These are phyloP conservation scores for Aegotheles bennettii DNA, from an alignment of 2,113 vertebrate species.

Conservation along the genomic window DNA sequence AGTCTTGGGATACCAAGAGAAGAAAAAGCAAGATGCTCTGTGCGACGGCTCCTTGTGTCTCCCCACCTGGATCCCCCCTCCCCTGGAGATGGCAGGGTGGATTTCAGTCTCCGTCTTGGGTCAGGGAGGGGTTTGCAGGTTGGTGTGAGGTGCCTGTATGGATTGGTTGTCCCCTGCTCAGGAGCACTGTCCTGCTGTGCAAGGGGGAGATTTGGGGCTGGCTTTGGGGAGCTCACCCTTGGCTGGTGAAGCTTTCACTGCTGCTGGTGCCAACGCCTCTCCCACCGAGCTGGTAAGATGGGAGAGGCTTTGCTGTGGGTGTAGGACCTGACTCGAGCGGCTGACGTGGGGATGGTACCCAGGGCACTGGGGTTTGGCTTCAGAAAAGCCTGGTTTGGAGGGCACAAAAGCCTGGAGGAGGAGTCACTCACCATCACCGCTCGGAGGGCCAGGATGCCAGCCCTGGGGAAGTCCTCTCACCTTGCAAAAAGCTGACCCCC, in stretches of 20 bases:
- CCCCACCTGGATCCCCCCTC: too few relatives aligned
- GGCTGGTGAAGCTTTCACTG: not conserved
- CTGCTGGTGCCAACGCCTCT: not conserved
- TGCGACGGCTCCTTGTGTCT: too few relatives aligned
- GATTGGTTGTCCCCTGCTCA: not conserved
- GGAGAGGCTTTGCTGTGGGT: not conserved
- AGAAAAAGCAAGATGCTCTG: too few relatives aligned
- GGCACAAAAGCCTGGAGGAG: not conserved
- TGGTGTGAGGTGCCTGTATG: not conserved
- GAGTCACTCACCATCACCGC: not conserved
- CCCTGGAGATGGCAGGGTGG: too few relatives aligned
- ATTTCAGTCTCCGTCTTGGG: fast-evolving
- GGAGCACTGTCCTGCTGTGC: not conserved
- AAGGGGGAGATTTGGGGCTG: fast-evolving
- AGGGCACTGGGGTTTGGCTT: not conserved
- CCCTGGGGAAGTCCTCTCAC: not conserved
- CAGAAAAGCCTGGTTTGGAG: not conserved
- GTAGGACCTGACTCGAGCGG: fast-evolving
- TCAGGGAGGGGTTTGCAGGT: not conserved
- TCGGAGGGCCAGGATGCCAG: not conserved
- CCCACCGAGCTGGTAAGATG: too few relatives aligned
- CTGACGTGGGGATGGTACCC: not conserved
- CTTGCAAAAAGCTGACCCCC: not conserved
- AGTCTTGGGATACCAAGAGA: too few relatives aligned
- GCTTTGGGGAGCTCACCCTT: not conserved